A percentile compares a stretch with the other conserved stretches of the same genome.
Evolutionary conservation across 2,797 vertebrate genomes (phyloP).

Genomic region (Melanotaenia nigrans): DNA sequence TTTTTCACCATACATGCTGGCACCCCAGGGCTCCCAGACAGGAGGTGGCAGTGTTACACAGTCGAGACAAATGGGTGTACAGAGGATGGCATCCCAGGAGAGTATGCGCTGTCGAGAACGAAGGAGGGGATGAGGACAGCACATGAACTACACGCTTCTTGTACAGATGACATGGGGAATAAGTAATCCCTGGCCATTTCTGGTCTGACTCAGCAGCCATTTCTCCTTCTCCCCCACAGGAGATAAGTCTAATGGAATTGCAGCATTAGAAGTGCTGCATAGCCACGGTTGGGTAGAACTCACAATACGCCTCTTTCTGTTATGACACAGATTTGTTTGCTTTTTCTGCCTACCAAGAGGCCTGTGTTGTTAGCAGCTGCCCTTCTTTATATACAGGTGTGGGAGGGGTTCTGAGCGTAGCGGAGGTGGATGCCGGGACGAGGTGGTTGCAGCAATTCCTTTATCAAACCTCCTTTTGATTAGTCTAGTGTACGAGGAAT

Average conservation of each 20-base stretch:
- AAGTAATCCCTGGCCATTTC: slow-evolving; percentile 72
- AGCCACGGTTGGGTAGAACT: slow-evolving; percentile 65
- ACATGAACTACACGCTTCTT: slow-evolving; percentile 69
- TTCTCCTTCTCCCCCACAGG: slow-evolving; percentile 66
- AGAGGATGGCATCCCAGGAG: slow-evolving; percentile 57
- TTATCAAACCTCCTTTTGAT: slow-evolving; percentile 59
- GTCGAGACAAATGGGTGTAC: slow-evolving; percentile 58
- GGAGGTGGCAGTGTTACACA: slow-evolving; percentile 83
- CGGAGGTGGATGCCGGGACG: slow-evolving; percentile 58
- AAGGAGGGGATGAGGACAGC: slow-evolving; percentile 64
- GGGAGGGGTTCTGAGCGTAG: slow-evolving; percentile 58
- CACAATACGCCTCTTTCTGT: slow-evolving; percentile 68
- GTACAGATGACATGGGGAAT: slow-evolving; percentile 73
- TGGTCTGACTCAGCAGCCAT: slow-evolving; percentile 77
- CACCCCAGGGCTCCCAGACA: slow-evolving; percentile 75
- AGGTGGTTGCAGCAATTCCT: slow-evolving; percentile 49
- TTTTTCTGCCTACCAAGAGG: slow-evolving; percentile 57
- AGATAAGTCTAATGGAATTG: slow-evolving; percentile 77
- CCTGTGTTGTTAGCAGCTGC: slow-evolving; percentile 62
- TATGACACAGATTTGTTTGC: slow-evolving; percentile 75
- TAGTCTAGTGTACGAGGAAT: slow-evolving; percentile 57
- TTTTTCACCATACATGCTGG: slow-evolving; percentile 43
- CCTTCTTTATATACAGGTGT: slow-evolving; percentile 58
- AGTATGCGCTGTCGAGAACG: slow-evolving; percentile 55
- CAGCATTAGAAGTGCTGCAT: slow-evolving; percentile 71